Percentiles rank a stretch among this genome's conserved stretches.
These are phyloP conservation scores for Meta bourneti DNA, from an alignment of 2,888 invertebrate genomes.

Conservation along the genomic window DNA sequence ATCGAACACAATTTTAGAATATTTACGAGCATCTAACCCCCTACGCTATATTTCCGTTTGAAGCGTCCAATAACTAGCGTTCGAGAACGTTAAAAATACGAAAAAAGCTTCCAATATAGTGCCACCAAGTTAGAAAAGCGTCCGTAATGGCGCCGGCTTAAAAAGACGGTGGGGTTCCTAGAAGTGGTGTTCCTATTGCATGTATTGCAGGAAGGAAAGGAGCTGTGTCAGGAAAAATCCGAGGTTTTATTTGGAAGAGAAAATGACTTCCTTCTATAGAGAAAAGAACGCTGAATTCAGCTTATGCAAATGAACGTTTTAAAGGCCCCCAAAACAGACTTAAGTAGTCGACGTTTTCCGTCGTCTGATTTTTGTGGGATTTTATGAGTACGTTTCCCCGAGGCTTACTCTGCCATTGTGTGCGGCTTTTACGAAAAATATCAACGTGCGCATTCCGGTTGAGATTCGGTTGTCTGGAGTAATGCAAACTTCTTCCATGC, in stretches of 20 bases:
- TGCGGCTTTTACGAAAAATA: neutral
- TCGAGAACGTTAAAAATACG: neutral
- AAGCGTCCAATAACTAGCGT: neutral
- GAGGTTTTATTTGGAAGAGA: constrained; percentile 1
- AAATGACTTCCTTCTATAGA: neutral
- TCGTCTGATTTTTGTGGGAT: constrained; percentile 15
- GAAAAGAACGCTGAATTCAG: constrained; percentile 32
- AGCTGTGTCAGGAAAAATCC: constrained; percentile 1
- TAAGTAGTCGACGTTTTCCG: constrained; percentile 36
- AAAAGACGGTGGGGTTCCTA: too few relatives aligned
- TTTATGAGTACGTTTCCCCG: neutral
- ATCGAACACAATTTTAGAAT: neutral
- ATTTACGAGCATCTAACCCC: neutral
- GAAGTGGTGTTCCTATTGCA: neutral
- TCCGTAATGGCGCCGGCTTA: neutral
- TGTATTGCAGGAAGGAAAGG: neutral
- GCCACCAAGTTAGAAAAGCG: neutral
- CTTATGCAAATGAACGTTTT: constrained; percentile 67
- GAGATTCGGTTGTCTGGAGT: neutral
- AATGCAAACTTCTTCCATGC: too few relatives aligned
- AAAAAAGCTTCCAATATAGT: neutral
- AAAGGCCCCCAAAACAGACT: constrained; percentile 51
- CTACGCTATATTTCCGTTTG: neutral
- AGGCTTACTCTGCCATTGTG: neutral
- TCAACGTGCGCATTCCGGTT: neutral